Conservation (phyloP, 2,797 vertebrate genomes). For the Xerus rutilus region DNA sequence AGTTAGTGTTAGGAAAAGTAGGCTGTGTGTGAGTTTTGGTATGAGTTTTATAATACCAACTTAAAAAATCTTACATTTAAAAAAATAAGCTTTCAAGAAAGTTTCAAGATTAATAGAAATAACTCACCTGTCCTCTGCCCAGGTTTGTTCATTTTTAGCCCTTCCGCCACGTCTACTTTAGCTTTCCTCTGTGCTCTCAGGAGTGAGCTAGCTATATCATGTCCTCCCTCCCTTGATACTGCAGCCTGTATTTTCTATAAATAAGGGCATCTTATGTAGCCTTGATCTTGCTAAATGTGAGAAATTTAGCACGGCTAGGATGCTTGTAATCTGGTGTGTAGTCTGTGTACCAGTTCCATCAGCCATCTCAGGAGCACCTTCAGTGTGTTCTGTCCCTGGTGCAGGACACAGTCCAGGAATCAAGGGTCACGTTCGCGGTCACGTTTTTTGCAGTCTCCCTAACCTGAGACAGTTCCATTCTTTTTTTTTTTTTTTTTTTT, state of each 20-base stretch:
- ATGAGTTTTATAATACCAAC: background rate
- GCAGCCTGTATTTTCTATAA: background rate
- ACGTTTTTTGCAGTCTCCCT: background rate
- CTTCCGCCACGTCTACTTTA: background rate
- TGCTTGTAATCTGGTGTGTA: rapidly evolving
- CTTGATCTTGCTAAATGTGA: background rate
- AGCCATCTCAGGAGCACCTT: rapidly evolving
- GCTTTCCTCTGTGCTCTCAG: background rate
- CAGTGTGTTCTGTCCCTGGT: rapidly evolving
- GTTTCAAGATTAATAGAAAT: background rate
- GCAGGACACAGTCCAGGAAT: too few relatives aligned
- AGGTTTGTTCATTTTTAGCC: background rate
- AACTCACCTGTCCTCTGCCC: background rate
- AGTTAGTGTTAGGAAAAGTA: background rate
- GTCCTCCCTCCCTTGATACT: background rate
- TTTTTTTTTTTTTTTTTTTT: background rate
- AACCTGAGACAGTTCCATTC: background rate
- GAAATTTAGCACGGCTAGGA: rapidly evolving
- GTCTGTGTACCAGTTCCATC: rapidly evolving
- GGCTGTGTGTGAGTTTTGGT: background rate
- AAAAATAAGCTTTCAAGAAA: background rate
- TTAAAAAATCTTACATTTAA: background rate
- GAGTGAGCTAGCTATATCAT: background rate
- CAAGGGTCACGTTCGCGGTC: rapidly evolving
- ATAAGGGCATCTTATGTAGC: background rate